Conservation (phyloP, 2,797 vertebrate species). For the Poecilia gillii region DNA sequence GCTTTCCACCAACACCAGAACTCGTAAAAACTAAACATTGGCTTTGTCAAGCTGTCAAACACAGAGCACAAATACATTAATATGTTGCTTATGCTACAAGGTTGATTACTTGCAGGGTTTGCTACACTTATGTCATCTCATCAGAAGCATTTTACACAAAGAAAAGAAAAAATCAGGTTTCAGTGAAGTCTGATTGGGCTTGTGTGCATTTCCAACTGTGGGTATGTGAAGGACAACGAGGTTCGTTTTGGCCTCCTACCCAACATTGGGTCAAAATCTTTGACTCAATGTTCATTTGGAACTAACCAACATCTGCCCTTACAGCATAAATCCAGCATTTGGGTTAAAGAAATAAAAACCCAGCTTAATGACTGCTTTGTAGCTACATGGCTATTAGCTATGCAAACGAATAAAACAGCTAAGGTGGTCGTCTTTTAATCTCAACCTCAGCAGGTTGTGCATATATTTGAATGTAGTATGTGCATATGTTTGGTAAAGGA, state of each 20-base stretch:
- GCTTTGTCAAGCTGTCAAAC: background rate
- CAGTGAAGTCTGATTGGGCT: background rate
- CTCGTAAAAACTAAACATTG: background rate
- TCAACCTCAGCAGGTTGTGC: background rate
- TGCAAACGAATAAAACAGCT: background rate
- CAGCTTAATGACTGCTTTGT: background rate
- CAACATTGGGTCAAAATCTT: background rate
- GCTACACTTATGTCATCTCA: background rate
- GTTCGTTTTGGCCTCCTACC: background rate
- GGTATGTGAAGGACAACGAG: background rate
- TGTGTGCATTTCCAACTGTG: background rate
- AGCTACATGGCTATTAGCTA: background rate
- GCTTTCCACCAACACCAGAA: background rate
- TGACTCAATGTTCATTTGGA: background rate
- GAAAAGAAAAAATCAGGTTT: background rate
- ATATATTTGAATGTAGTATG: background rate
- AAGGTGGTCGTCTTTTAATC: background rate
- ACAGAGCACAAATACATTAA: background rate
- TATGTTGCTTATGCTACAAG: background rate
- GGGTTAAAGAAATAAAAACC: background rate
- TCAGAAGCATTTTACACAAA: background rate
- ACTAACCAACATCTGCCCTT: background rate
- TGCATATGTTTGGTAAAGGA: background rate
- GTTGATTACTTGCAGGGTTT: background rate
- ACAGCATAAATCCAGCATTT: background rate